Conservation (phyloP, 2,113 vertebrate species). For the Nerophis lumbriciformis region DNA sequence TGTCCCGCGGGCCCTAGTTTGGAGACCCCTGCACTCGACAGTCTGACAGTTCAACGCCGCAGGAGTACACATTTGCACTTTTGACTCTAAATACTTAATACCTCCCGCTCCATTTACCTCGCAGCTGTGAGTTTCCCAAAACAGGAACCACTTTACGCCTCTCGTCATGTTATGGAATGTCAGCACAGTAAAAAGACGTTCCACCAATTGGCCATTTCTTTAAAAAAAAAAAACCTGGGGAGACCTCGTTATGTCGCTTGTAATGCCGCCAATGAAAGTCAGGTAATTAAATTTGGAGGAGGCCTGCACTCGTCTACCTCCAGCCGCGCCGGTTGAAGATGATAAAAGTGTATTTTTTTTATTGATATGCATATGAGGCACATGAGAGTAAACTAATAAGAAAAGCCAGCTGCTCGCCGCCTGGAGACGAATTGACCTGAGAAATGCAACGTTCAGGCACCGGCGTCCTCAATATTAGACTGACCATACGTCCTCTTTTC, state of each 20-base stretch:
- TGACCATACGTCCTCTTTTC: no score
- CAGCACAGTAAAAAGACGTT: not conserved
- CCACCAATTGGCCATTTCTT: not conserved
- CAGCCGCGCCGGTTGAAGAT: constrained; percentile 11
- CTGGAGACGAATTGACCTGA: constrained; percentile 1
- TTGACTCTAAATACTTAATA: not conserved
- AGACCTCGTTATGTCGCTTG: not conserved
- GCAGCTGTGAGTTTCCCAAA: not conserved
- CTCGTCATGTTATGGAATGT: not conserved
- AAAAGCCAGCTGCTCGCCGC: constrained; percentile 30
- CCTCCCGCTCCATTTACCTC: not conserved
- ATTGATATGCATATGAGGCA: constrained; percentile 42
- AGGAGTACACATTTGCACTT: not conserved
- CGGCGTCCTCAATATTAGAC: not conserved
- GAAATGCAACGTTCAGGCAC: not conserved
- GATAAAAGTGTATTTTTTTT: not conserved
- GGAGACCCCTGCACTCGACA: no score
- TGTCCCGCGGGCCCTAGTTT: no score
- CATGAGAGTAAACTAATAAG: constrained; percentile 7
- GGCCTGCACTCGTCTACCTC: constrained; percentile 13
- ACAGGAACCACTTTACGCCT: not conserved
- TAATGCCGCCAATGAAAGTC: constrained; percentile 6
- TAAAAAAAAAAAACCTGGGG: not conserved
- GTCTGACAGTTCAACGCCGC: not conserved
- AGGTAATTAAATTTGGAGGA: constrained; percentile 25